Evolutionary conservation across 2,888 invertebrate species (phyloP).

Genomic region (Pristionchus entomophagus): DNA sequence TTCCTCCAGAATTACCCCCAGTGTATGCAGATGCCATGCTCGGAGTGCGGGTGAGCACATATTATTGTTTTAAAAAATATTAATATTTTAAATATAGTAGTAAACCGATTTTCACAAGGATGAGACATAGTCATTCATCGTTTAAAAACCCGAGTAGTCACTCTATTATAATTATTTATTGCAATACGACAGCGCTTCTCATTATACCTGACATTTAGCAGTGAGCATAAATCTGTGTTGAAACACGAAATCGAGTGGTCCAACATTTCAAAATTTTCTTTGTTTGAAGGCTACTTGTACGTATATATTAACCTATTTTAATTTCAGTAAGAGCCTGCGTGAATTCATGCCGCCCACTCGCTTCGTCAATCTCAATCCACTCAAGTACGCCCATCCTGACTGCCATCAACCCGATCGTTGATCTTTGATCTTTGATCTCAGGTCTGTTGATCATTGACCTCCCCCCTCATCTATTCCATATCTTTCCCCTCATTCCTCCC

Average conservation of each 20-base stretch:
- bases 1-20: slow-evolving; percentile 47
- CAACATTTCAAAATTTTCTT: too few species aligned
- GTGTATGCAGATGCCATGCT: slow-evolving; percentile 38
- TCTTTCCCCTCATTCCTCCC: neutral
- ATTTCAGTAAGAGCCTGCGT: slow-evolving; percentile 40
- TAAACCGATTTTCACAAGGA: too few species aligned
- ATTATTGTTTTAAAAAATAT: too few species aligned
- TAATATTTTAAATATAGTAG: too few species aligned
- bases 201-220: too few species aligned
- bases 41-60: slow-evolving; percentile 41
- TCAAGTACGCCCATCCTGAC: slow-evolving; percentile 22
- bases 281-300: too few species aligned
- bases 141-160: too few species aligned
- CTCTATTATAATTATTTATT: too few species aligned
- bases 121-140: too few species aligned
- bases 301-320: neutral
- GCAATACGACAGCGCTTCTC: too few species aligned
- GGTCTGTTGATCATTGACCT: neutral
- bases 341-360: slow-evolving; percentile 49
- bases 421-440: slow-evolving; percentile 3
- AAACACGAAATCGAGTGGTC: neutral
- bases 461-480: neutral
- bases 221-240: too few species aligned
- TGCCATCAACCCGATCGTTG: neutral
- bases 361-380: slow-evolving; percentile 29